Percentiles rank a stretch among this genome's conserved stretches.
Conservation (phyloP, 1,140 invertebrate species). For the Muscidifurax raptorellus region DNA sequence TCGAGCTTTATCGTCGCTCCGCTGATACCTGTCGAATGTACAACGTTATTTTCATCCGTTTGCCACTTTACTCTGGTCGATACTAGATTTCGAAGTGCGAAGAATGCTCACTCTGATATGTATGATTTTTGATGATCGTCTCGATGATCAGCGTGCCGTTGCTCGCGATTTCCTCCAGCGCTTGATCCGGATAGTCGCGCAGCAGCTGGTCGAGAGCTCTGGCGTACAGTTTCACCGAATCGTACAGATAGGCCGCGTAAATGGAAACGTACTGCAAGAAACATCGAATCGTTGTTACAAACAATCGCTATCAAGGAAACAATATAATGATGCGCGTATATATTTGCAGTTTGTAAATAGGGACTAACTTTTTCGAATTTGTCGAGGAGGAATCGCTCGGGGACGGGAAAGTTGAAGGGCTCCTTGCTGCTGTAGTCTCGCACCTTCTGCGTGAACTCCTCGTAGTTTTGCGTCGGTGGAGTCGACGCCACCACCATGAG, state of each 20-base stretch:
- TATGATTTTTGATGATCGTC: slow-evolving; percentile 85
- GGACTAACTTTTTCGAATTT: slow-evolving; percentile 74
- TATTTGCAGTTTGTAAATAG: neutral
- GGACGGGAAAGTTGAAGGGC: slow-evolving; percentile 83
- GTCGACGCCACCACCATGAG: slow-evolving; percentile 90
- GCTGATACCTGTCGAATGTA: slow-evolving; percentile 85
- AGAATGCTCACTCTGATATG: slow-evolving; percentile 83
- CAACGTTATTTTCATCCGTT: neutral
- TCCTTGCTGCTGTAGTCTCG: slow-evolving; percentile 83
- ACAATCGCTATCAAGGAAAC: neutral
- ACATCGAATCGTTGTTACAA: neutral
- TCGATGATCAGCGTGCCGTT: slow-evolving; percentile 87
- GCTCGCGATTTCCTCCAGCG: slow-evolving; percentile 83
- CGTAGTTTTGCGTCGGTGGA: slow-evolving; percentile 84
- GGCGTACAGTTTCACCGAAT: slow-evolving; percentile 95
- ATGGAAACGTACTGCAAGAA: slow-evolving; percentile 87
- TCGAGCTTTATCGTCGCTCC: slow-evolving; percentile 94
- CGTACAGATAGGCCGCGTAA: slow-evolving; percentile 96
- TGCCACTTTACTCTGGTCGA: slow-evolving; percentile 1
- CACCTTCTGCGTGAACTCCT: slow-evolving; percentile 86
- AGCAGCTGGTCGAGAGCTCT: slow-evolving; percentile 87
- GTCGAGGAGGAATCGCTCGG: slow-evolving; percentile 73
- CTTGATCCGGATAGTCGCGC: slow-evolving; percentile 76
- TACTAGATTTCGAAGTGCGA: no score
- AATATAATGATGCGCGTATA: no score